phyloP scores from a whole-genome alignment of 2,888 invertebrate genomes.

The Microplitis deprimator region DNA sequence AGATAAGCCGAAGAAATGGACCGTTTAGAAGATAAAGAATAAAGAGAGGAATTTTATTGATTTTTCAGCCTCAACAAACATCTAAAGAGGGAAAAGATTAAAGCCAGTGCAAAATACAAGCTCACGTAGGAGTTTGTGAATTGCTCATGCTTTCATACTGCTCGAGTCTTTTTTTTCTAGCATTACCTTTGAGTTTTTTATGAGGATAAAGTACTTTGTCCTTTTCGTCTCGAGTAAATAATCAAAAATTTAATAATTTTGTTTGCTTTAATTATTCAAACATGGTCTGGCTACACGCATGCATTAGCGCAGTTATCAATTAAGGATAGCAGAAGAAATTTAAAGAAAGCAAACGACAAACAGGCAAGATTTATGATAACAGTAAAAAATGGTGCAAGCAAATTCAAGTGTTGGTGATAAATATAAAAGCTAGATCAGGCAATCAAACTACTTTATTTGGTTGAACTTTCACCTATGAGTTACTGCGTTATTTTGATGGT shows the following conservation, averaged over 20 bases:
- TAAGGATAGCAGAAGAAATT: neutral
- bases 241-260: constrained; percentile 7
- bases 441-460: constrained; percentile 48
- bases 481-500: constrained; percentile 66
- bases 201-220: neutral
- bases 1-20: constrained; percentile 44
- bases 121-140: constrained; percentile 49
- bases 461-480: constrained; percentile 68
- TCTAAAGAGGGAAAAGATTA: constrained; percentile 52
- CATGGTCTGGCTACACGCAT: neutral
- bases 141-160: constrained; percentile 50
- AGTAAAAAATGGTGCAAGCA: constrained; percentile 38
- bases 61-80: constrained; percentile 59
- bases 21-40: constrained; percentile 36
- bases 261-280: neutral
- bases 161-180: constrained; percentile 21
- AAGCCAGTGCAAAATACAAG: constrained; percentile 56
- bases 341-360: neutral
- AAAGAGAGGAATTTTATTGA: constrained; percentile 54
- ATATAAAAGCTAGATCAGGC: constrained; percentile 27
- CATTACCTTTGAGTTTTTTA: neutral
- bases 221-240: neutral
- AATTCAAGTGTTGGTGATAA: constrained; percentile 25
- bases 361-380: no score
- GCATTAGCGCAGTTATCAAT: neutral